phyloP scores from a whole-genome alignment of 1,140 invertebrate genomes.

The Patella vulgata region DNA sequence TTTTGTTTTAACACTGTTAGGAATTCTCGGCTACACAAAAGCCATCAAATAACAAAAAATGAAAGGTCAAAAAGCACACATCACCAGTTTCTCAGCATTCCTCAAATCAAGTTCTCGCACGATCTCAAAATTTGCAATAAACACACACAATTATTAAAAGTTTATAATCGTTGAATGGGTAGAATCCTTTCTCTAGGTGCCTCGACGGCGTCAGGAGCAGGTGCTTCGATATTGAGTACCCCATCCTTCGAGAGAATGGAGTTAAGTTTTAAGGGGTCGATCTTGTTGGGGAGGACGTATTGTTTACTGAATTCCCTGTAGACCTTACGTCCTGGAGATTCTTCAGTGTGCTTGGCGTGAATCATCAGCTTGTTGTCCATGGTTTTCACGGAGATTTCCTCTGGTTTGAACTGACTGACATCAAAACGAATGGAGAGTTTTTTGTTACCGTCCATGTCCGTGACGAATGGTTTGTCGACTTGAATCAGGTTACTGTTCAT shows the following conservation, averaged over 20 bases:
- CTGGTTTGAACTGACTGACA: slow-evolving; percentile 58
- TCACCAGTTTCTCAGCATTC: no score
- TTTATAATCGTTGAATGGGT: slow-evolving; percentile 43
- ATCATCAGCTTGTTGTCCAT: slow-evolving; percentile 55
- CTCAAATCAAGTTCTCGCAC: no score
- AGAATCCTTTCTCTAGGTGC: slow-evolving; percentile 51
- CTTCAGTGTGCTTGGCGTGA: slow-evolving; percentile 54
- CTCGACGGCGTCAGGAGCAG: slow-evolving; percentile 48
- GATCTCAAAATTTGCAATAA: no score
- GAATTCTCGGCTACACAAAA: no score
- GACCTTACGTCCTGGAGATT: slow-evolving; percentile 47
- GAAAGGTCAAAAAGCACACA: no score
- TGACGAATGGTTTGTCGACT: slow-evolving; percentile 52
- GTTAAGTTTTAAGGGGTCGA: slow-evolving; percentile 55
- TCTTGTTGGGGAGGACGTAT: slow-evolving; percentile 54
- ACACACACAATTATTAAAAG: no score
- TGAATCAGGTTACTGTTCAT: slow-evolving; percentile 27
- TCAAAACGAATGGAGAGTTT: slow-evolving; percentile 58
- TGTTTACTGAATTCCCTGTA: slow-evolving; percentile 59
- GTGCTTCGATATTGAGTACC: slow-evolving; percentile 60
- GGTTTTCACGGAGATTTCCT: slow-evolving; percentile 60
- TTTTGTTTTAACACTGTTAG: no score
- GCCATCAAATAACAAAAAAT: no score
- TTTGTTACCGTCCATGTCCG: slow-evolving; percentile 52
- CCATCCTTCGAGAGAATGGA: slow-evolving; percentile 61